Evolutionary conservation across 2,797 vertebrate species (phyloP).

Genomic region (Pteronotus mesoamericanus): DNA sequence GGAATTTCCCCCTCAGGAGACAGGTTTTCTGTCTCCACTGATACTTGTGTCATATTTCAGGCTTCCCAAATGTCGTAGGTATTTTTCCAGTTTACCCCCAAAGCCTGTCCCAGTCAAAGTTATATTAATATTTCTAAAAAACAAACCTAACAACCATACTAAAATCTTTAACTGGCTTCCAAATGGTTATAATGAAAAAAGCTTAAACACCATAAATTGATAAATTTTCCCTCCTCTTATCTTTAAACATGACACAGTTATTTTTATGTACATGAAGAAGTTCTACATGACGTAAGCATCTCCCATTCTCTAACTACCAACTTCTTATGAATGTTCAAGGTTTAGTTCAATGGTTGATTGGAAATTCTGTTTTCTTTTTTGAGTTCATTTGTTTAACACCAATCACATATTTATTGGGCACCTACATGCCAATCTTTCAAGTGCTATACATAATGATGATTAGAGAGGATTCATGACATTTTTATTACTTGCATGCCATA

Average conservation of each 20-base stretch:
- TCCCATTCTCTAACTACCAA: not conserved
- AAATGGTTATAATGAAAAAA: too few relatives aligned
- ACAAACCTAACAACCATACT: not conserved
- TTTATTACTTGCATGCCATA: not conserved
- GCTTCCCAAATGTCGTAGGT: not conserved
- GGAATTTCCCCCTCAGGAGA: not conserved
- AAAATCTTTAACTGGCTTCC: not conserved
- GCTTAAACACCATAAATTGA: not conserved
- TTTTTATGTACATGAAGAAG: not conserved
- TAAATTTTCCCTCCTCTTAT: not conserved
- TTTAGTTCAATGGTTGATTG: not conserved
- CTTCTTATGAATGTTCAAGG: not conserved
- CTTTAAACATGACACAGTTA: not conserved
- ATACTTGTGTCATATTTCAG: not conserved
- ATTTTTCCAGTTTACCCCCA: not conserved
- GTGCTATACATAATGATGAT: not conserved
- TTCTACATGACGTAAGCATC: not conserved
- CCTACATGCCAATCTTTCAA: not conserved
- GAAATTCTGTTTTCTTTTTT: not conserved
- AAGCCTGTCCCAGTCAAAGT: not conserved
- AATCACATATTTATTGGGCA: not conserved
- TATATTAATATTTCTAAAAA: not conserved
- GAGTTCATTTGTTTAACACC: not conserved
- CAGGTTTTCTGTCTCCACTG: not conserved
- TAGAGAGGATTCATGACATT: not conserved